Evolutionary conservation across 2,113 vertebrate genomes (phyloP).

Genomic region (Montifringilla adamsi): DNA sequence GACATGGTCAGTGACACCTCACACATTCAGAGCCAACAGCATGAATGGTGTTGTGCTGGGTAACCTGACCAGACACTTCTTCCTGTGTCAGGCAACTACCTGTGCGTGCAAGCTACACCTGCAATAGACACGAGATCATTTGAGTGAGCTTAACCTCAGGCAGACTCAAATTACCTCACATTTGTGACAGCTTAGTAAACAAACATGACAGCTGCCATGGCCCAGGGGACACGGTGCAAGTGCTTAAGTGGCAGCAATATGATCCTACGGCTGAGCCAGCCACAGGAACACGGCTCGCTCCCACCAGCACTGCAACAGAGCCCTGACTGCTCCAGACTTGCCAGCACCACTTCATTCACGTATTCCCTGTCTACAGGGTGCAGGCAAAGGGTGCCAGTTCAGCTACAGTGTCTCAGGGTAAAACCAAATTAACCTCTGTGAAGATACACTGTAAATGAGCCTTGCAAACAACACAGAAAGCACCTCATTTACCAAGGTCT

Average conservation of each 20-base stretch:
- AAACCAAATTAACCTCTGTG: background rate
- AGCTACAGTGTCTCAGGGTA: background rate
- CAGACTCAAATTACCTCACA: background rate
- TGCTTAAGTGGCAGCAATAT: background rate
- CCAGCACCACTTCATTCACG: background rate
- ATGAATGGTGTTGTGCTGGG: background rate
- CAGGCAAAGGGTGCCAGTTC: background rate
- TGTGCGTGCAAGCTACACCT: background rate
- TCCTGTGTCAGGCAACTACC: background rate
- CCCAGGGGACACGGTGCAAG: background rate
- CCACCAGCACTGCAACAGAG: background rate
- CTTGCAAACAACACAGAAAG: background rate
- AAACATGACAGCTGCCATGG: background rate
- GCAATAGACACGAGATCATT: fast-evolving
- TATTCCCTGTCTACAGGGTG: background rate
- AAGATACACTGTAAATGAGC: background rate
- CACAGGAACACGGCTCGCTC: background rate
- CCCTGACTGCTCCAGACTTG: background rate
- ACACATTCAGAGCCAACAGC: background rate
- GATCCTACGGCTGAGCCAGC: background rate
- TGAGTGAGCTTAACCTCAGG: background rate
- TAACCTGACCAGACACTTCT: background rate
- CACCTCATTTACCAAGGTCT: background rate
- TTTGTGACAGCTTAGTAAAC: background rate
- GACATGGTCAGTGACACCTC: background rate